phyloP scores from a whole-genome alignment of 2,888 invertebrate genomes.

The Megalurothrips usitatus region DNA sequence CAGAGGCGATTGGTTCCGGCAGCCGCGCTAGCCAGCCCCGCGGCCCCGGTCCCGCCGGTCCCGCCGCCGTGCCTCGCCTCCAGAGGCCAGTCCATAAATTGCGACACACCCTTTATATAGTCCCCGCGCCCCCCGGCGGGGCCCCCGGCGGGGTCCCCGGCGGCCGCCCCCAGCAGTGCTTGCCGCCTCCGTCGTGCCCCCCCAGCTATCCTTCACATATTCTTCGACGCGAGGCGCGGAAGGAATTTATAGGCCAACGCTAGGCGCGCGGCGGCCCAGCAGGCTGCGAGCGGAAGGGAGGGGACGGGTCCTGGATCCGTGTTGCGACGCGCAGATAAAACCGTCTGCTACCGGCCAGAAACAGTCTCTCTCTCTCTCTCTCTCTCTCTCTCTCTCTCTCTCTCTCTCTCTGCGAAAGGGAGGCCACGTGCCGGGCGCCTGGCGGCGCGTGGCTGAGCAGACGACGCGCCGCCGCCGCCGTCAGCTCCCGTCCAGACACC shows the following conservation, averaged over 20 bases:
- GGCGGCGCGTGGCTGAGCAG: too few species aligned
- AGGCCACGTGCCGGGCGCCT: too few species aligned
- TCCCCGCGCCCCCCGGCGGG: neutral
- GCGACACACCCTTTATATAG: conserved; percentile 11
- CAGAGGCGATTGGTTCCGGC: conserved; percentile 18
- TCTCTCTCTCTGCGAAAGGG: too few species aligned
- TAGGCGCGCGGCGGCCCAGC: neutral
- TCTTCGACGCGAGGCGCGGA: conserved; percentile 9
- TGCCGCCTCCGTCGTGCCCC: neutral
- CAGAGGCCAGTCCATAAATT: conserved; percentile 18
- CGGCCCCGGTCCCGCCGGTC: neutral
- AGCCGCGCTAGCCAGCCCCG: neutral
- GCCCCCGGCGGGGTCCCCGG: too few species aligned
- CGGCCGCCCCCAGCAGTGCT: too few species aligned
- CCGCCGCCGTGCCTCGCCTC: neutral
- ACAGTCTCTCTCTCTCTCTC: too few species aligned
- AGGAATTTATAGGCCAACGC: neutral
- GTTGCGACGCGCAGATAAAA: neutral
- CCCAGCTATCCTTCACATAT: neutral
- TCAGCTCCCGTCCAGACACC: too few species aligned
- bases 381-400: too few species aligned
- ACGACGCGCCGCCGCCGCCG: too few species aligned
- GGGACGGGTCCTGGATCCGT: neutral
- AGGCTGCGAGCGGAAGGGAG: neutral
- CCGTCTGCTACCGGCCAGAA: too few species aligned